phyloP scores from a whole-genome alignment of 2,888 invertebrate species.

The Smittia aterrima region DNA sequence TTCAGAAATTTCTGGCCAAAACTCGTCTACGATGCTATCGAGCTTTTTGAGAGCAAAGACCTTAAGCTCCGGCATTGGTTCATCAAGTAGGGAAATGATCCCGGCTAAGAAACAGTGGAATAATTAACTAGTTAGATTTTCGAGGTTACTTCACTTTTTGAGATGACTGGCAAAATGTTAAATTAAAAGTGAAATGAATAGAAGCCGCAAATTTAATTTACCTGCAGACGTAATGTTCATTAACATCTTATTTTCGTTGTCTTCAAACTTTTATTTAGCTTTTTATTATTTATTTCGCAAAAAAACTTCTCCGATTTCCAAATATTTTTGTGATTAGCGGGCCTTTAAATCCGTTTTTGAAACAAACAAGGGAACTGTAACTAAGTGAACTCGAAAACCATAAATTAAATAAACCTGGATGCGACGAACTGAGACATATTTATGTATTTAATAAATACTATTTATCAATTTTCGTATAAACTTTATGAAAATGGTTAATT shows the following conservation, averaged over 20 bases:
- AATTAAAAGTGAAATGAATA: conserved; percentile 42
- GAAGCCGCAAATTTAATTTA: conserved; percentile 45
- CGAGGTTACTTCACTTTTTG: conserved; percentile 14
- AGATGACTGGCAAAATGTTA: conserved; percentile 37
- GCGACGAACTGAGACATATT: too few relatives aligned
- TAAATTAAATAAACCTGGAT: too few relatives aligned
- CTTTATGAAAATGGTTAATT: too few relatives aligned
- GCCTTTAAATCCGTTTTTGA: too few relatives aligned
- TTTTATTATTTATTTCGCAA: background rate
- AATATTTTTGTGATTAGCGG: too few relatives aligned
- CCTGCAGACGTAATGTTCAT: conserved; percentile 61
- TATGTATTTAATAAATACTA: too few relatives aligned
- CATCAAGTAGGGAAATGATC: conserved; percentile 92
- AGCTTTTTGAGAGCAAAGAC: conserved; percentile 90
- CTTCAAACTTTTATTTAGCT: background rate
- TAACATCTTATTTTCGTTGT: conserved; percentile 44
- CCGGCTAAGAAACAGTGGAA: conserved; percentile 63
- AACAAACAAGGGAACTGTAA: too few relatives aligned
- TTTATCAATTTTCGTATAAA: too few relatives aligned
- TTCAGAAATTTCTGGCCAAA: conserved; percentile 99
- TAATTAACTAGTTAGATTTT: conserved; percentile 31
- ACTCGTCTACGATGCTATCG: conserved; percentile 92
- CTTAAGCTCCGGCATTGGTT: conserved; percentile 89
- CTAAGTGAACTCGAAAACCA: too few relatives aligned
- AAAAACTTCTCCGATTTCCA: background rate